Evolutionary conservation across 1,140 invertebrate genomes (phyloP).

Genomic region (Papilio polytes): DNA sequence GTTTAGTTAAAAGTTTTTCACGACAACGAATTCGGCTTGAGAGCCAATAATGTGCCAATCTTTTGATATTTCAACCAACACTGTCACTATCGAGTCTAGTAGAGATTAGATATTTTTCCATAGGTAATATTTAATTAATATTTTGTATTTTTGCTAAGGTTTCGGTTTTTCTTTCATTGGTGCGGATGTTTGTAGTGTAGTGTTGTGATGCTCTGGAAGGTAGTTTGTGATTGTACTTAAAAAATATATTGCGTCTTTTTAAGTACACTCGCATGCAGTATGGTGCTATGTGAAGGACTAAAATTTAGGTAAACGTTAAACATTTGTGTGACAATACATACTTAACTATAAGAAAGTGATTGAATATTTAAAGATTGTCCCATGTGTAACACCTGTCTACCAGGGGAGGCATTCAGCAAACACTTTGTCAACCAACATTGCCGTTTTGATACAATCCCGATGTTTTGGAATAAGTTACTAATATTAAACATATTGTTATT

Average conservation of each 20-base stretch:
- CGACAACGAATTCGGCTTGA: slow-evolving; percentile 72
- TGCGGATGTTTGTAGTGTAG: slow-evolving; percentile 49
- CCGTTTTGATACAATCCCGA: background rate
- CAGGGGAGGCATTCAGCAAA: too few species aligned
- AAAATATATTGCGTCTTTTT: slow-evolving; percentile 47
- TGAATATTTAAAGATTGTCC: slow-evolving; percentile 1
- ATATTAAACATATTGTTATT: slow-evolving; percentile 42
- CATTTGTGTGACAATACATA: slow-evolving; percentile 44
- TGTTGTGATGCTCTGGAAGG: slow-evolving; percentile 47
- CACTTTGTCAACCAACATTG: background rate
- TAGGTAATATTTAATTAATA: slow-evolving; percentile 48
- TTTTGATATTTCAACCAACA: slow-evolving; percentile 46
- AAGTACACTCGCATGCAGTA: slow-evolving; percentile 68
- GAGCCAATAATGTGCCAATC: slow-evolving; percentile 71
- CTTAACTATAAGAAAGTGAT: background rate
- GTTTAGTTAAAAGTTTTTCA: slow-evolving; percentile 58
- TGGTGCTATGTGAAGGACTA: slow-evolving; percentile 69
- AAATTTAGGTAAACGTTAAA: slow-evolving; percentile 44
- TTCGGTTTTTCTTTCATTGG: slow-evolving; percentile 46
- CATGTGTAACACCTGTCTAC: slow-evolving; percentile 7
- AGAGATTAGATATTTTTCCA: slow-evolving; percentile 52
- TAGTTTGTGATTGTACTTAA: slow-evolving; percentile 66
- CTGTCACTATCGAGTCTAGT: slow-evolving; percentile 34
- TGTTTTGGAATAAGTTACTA: slow-evolving; percentile 35
- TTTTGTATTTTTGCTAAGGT: slow-evolving; percentile 44